Base-by-base conservation (phyloP, 1,140 invertebrate species). In the Halictus rubicundus region DNA sequence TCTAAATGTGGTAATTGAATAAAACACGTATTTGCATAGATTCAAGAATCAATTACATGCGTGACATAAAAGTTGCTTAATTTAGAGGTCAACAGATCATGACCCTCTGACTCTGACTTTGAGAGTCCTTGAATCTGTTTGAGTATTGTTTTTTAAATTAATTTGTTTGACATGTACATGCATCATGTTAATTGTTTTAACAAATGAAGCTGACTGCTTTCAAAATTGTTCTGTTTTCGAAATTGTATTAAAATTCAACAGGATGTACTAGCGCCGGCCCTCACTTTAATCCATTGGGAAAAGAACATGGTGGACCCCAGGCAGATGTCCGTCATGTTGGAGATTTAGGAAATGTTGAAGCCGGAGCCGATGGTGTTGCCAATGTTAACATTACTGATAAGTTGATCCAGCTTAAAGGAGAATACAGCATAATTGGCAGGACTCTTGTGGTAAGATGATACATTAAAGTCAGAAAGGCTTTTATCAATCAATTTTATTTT, bases 181-280 rank as follows among this genome's bases (percentile, higher is more conserved):
- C 14, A 52, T 16, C 16, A 52, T 19, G 19, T 52, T 21, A 16
- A 52, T 52, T 21, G 16, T 52, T 52, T 16, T 32, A 16, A 61
- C 39, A 25, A 16, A 16, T 59, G 0, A 39, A 52, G 7, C n/a
- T 25, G 63, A 46, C 0, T 73, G 21, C 66, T 12, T 68, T 37
- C 12, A 54, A 52, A 1, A 12, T 1, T 61, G 14, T 70, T 37
- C n/a, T 42, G 39, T 49, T 49, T 49, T 49, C 8, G 14, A n/a
- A 42, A 42, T 49, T 52, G 6, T 52, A 19, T 52, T 19, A 39
- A 10, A 37, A 60, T 81, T 82, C 57, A 71, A 19, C 21, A 95
- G 98, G 98, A 0, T 99, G 99, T 92, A 98, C 96, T 5, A 98
- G 97, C 68, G 98, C 99, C 25, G 99, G 98, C 0, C 94, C 97